These are phyloP conservation scores for Halcyon senegalensis DNA, from an alignment of 2,113 vertebrate genomes.

Conservation along the genomic window DNA sequence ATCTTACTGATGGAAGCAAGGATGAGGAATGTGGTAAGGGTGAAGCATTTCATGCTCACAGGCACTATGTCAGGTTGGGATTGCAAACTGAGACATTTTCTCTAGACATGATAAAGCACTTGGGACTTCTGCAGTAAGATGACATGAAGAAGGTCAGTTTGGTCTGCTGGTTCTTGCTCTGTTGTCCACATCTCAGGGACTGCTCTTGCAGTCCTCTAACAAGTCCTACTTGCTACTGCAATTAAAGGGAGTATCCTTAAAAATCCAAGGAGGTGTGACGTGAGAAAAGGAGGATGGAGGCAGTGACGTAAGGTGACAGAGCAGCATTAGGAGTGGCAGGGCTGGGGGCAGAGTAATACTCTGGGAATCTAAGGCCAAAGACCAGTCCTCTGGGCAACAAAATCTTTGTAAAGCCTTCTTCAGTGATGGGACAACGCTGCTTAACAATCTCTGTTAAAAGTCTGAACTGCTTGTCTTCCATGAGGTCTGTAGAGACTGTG, in stretches of 20 bases:
- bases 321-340: neutral
- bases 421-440: neutral
- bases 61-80: neutral
- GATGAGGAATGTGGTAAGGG: neutral
- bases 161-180: neutral
- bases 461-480: neutral
- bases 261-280: neutral
- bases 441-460: neutral
- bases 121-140: accelerated
- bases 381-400: neutral
- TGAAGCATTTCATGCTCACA: neutral
- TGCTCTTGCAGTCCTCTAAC: neutral
- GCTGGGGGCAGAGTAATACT: neutral
- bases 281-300: neutral
- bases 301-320: neutral
- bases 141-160: neutral
- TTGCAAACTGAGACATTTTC: neutral
- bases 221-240: neutral
- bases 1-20: neutral
- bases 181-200: neutral
- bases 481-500: neutral
- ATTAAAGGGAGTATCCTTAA: neutral
- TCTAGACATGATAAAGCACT: neutral
- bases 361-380: neutral
- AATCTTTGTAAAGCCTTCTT: neutral